Evolutionary conservation across 2,113 vertebrate genomes (phyloP), one percentile per base, ranked within the genome.

Genomic region (Gnathonemus longibarbis): DNA sequence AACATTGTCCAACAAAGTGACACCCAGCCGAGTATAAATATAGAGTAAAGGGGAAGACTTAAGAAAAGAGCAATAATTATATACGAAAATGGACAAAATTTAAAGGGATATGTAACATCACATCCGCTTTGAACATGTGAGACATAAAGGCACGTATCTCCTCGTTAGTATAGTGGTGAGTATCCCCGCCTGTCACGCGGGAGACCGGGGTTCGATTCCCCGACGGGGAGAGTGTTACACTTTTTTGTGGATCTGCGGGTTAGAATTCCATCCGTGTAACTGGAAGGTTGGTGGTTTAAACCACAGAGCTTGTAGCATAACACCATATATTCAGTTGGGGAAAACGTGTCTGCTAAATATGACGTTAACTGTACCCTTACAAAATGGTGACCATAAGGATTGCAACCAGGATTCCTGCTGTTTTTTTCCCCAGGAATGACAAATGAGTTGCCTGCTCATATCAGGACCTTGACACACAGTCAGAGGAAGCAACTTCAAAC

Each of bases 91-190:
- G 2, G 9, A 62, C 21, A 0, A 70, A 70, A 31, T 27, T 31
- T 70, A 13, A 70, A 70, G 3, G n/a, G n/a, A 31, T 11, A 70
- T 31, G 7, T 9, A 8, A n/a, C 56, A 62, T 62, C 24, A 62
- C 8, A 62, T 62, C 56, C 21, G 2, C 3, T 70, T 70, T 31
- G 1, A 70, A 3, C 3, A 31, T 31, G 27, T 13, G 27, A 70
- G 11, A 70, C 13, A 10, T 0, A 0, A 0, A 0, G 0, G 0
- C 0, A 9, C 1, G 0, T 0, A 66, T 27, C 62, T 66, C 24
- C 62, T 66, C 62, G 62, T 66, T 66, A 66, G 62, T 66, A 66
- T 66, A 66, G 62, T 66, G 62, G 62, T 27, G 62, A 66, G n/a
- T 70, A 70, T 70, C 62, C n/a, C 62, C 62, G 62, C 62, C 62